Conservation (phyloP, 2,888 invertebrate genomes). For the Nemotelus pantherinus region DNA sequence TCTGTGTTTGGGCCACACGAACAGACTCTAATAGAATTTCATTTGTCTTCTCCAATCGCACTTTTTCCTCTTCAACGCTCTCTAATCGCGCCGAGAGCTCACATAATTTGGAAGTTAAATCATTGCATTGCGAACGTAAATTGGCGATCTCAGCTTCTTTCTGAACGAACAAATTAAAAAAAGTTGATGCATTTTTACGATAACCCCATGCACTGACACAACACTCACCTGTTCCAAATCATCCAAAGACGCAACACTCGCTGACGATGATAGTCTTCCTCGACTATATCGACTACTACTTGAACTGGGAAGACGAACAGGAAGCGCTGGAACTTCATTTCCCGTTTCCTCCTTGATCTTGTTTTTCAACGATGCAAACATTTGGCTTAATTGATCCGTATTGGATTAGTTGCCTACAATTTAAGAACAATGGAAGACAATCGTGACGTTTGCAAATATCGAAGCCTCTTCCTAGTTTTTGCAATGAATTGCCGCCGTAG, state of each 20-base stretch:
- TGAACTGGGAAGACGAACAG: conserved; percentile 17
- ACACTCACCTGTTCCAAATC: conserved; percentile 56
- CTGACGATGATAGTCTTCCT: conserved; percentile 58
- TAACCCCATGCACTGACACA: background rate
- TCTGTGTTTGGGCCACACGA: conserved; percentile 72
- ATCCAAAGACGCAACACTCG: conserved; percentile 61
- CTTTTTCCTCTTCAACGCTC: conserved; percentile 67
- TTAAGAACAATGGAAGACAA: background rate
- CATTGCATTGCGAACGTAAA: conserved; percentile 61
- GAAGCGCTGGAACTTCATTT: conserved; percentile 72
- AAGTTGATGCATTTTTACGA: background rate
- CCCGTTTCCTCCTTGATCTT: conserved; percentile 91
- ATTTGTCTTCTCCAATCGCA: conserved; percentile 69
- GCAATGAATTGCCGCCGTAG: background rate
- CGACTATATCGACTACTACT: conserved; percentile 52
- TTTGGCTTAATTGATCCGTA: conserved; percentile 59
- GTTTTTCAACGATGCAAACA: conserved; percentile 89
- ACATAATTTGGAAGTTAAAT: conserved; percentile 57
- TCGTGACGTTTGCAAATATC: background rate
- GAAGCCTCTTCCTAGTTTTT: conserved; percentile 5
- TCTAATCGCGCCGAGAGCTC: conserved; percentile 57
- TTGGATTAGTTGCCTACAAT: background rate
- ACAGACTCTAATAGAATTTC: conserved; percentile 69
- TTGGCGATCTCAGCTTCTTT: conserved; percentile 58
- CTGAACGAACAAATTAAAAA: conserved; percentile 21